These are phyloP conservation scores for Gadus chalcogrammus DNA, from an alignment of 2,113 vertebrate species.

Conservation along the genomic window DNA sequence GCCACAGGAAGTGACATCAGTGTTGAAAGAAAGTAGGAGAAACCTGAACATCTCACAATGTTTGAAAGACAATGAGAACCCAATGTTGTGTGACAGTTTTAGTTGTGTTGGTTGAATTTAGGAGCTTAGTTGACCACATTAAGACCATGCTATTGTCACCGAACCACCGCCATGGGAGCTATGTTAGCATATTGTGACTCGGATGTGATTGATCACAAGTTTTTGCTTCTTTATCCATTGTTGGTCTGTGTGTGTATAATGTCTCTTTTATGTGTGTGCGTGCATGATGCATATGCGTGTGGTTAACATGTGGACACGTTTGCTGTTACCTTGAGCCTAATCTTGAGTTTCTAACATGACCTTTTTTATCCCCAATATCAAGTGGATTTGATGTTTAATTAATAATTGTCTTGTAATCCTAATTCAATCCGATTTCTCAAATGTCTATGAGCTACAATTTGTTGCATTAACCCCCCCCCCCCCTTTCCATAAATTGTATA, in stretches of 20 bases:
- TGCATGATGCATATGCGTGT: not conserved
- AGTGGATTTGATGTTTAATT: constrained; percentile 1
- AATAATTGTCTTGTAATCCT: not conserved
- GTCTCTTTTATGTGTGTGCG: constrained; percentile 15
- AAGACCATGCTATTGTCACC: constrained; percentile 21
- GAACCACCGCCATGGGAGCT: constrained; percentile 4
- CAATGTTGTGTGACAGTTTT: constrained; percentile 35
- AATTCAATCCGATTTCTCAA: constrained; percentile 3
- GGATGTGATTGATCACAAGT: constrained; percentile 31
- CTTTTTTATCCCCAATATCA: too few species aligned
- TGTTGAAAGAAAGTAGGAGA: constrained; percentile 19
- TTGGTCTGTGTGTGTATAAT: constrained; percentile 14
- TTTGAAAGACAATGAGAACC: constrained; percentile 23
- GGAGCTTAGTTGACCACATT: constrained; percentile 10
- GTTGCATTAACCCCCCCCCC: constrained; percentile 7
- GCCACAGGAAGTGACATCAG: constrained; percentile 34
- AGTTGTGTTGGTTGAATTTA: not conserved
- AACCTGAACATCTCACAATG: constrained; percentile 9
- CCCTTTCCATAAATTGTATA: constrained; percentile 9
- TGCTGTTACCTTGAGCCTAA: not conserved
- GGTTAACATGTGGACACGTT: not conserved
- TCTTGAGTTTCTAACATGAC: not conserved
- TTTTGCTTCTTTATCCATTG: constrained; percentile 15
- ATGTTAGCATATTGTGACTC: constrained; percentile 23
- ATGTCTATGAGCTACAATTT: constrained; percentile 8